Conservation (phyloP, 2,888 invertebrate genomes). For the Panorpa germanica region DNA sequence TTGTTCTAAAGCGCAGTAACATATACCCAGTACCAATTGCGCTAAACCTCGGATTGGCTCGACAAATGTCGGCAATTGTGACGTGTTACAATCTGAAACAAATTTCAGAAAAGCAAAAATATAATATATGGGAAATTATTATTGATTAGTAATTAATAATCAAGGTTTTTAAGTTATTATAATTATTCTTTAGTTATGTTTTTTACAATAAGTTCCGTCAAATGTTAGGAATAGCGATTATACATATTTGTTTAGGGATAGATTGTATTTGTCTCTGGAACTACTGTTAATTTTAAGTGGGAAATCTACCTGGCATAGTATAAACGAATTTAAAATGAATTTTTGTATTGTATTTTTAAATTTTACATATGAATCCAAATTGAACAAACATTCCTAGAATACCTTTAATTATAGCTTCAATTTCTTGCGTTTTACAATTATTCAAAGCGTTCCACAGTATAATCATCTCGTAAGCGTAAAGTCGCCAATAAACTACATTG, state of each 20-base stretch:
- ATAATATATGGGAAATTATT: conserved; percentile 7
- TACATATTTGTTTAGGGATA: too few relatives aligned
- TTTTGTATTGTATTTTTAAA: too few relatives aligned
- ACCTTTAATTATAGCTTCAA: conserved; percentile 26
- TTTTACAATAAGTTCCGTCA: conserved; percentile 3
- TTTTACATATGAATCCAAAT: conserved; percentile 6
- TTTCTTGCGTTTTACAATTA: conserved; percentile 26
- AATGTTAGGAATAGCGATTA: too few relatives aligned
- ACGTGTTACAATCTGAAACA: background rate
- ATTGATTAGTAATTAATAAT: conserved; percentile 5
- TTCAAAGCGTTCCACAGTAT: conserved; percentile 49
- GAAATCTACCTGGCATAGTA: too few relatives aligned
- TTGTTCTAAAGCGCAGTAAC: conserved; percentile 25
- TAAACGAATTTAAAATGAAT: too few relatives aligned
- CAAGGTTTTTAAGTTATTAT: background rate
- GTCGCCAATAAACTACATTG: conserved; percentile 27
- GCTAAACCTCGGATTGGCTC: conserved; percentile 37
- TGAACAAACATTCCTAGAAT: conserved; percentile 10
- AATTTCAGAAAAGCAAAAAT: conserved; percentile 20
- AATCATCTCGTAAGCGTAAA: conserved; percentile 41
- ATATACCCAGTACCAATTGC: conserved; percentile 30
- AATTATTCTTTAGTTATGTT: background rate
- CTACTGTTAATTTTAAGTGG: too few relatives aligned
- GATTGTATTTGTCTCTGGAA: too few relatives aligned
- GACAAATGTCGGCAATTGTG: conserved; percentile 13